Base-by-base conservation (phyloP, 1,140 invertebrate species). In the Pygmarrhopalites habei region DNA sequence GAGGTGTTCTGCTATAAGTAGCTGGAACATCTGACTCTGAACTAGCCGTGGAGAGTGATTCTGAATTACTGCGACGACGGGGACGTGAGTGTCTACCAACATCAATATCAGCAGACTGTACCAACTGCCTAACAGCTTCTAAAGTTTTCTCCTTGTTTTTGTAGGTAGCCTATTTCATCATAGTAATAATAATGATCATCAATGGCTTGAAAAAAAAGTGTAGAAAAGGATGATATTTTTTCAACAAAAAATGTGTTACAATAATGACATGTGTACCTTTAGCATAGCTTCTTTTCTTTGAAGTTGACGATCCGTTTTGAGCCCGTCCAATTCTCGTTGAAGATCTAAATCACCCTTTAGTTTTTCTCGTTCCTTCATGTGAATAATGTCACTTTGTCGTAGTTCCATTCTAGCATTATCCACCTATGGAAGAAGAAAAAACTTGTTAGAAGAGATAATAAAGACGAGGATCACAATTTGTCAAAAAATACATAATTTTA, bases 301-400 rank as follows among this genome's bases (percentile, higher is more conserved):
- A 1, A 67, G 12, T 17, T 62, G 26, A 19, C 65, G 55, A n/a
- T 62, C 51, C 23, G 43, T 30, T 47, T 64, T 65, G 25, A 59
- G 14, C 15, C 58, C 62, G 25, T 63, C 60, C 23, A 70, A 43
- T 51, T 70, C 62, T 1, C 53, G 49, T 49, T 67, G 62, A 28
- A 67, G n/a, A 15, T 67, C 68, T 58, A 62, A 35, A 51, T 71
- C 64, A 4, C 49, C 44, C 49, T 68, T 62, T 10, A 67, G 39
- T 10, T 28, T 30, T 32, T 71, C 41, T 32, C 55, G 46, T 41
- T 67, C 60, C 47, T 70, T 65, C 15, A 60, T 28, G 55, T 70
- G 68, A 1, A 73, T 56, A 81, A 78, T 65, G 83, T 75, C 60
- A 88, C 83, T 72, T 86, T 85, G 66, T 86, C 85, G 71, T 80